Conservation (phyloP, 2,888 invertebrate genomes). For the Capitulum mitella region DNA sequence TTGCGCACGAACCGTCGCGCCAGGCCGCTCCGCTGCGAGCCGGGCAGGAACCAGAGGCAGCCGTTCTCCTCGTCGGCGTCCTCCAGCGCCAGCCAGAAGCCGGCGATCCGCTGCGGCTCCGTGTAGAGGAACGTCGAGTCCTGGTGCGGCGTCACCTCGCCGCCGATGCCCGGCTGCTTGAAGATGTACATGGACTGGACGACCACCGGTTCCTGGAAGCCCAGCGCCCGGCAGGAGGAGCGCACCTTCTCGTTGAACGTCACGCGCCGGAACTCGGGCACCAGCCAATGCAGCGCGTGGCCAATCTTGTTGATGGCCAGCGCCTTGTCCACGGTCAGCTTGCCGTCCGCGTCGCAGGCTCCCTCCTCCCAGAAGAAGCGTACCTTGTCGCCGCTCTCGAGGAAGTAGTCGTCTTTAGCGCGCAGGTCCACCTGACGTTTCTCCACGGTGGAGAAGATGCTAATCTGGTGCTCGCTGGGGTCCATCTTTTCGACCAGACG, state of each 20-base stretch:
- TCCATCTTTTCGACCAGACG: conserved; percentile 62
- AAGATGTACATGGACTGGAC: conserved; percentile 98
- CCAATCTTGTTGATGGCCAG: conserved; percentile 59
- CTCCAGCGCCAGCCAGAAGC: conserved; percentile 94
- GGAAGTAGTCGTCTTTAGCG: conserved; percentile 57
- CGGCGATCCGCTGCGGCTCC: conserved; percentile 66
- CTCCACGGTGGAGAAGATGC: conserved; percentile 58
- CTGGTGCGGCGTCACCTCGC: conserved; percentile 75
- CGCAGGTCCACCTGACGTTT: conserved; percentile 49
- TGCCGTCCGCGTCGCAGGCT: conserved; percentile 67
- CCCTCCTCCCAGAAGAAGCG: conserved; percentile 82
- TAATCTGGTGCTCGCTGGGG: conserved; percentile 48
- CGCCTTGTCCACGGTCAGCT: conserved; percentile 48
- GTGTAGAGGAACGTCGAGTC: conserved; percentile 83
- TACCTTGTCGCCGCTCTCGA: conserved; percentile 86
- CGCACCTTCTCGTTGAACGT: conserved; percentile 79
- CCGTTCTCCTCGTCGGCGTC: conserved; percentile 90
- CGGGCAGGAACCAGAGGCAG: conserved; percentile 84
- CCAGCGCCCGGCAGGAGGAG: conserved; percentile 62
- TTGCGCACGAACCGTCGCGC: conserved; percentile 57
- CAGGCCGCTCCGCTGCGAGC: conserved; percentile 63
- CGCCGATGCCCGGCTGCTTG: conserved; percentile 85
- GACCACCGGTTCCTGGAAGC: conserved; percentile 69
- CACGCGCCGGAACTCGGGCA: conserved; percentile 69
- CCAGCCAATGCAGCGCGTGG: conserved; percentile 74